A percentile compares a stretch with the other conserved stretches of the same genome.
Conservation (phyloP, 2,888 invertebrate genomes). For the Leistus spinibarbis region DNA sequence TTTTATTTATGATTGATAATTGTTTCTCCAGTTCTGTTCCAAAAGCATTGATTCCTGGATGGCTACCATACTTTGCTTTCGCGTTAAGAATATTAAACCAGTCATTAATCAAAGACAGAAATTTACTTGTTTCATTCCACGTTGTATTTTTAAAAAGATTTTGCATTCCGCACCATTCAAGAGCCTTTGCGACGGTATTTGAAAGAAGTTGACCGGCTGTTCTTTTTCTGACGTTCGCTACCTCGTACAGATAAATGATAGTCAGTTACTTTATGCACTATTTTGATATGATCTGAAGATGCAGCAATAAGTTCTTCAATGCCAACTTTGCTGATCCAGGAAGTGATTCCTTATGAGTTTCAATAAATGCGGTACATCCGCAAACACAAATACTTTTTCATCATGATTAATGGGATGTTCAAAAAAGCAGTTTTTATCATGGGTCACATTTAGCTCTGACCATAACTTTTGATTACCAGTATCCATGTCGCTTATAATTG, state of each 20-base stretch:
- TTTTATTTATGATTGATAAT: neutral
- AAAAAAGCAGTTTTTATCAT: conserved; percentile 42
- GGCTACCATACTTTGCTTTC: neutral
- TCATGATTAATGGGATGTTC: conserved; percentile 41
- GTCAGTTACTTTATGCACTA: neutral
- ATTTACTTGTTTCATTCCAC: neutral
- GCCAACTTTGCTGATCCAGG: neutral
- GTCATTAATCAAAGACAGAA: neutral
- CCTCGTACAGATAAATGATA: neutral
- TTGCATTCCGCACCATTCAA: neutral
- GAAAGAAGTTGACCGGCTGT: neutral
- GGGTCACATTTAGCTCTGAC: conserved; percentile 40
- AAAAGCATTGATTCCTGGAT: neutral
- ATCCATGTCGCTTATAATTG: conserved; percentile 45
- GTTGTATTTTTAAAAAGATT: neutral
- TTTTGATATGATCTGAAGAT: neutral
- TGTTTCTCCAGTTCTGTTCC: neutral
- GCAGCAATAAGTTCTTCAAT: neutral
- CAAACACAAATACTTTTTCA: conserved; percentile 12
- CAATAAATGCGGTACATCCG: conserved; percentile 31
- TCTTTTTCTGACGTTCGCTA: neutral
- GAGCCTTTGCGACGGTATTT: neutral
- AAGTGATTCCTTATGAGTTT: conserved; percentile 30
- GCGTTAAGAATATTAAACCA: conserved; percentile 6
- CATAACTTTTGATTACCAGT: conserved; percentile 40